Conservation (phyloP, 2,797 vertebrate species). For the Poecilia picta region DNA sequence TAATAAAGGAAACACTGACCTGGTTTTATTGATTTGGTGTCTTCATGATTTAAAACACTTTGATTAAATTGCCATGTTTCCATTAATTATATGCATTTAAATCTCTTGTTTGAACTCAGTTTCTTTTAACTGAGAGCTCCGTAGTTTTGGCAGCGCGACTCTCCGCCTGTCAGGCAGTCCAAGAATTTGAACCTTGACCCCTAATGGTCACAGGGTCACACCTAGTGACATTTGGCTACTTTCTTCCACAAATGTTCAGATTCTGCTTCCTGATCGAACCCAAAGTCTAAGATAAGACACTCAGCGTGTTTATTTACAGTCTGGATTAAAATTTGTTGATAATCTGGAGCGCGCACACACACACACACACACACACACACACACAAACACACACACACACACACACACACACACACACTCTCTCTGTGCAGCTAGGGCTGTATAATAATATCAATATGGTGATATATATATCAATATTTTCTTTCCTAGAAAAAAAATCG, state of each 20-base stretch:
- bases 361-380: conserved; percentile 18
- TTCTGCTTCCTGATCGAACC: conserved; percentile 4
- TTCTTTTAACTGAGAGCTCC: neutral
- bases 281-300: neutral
- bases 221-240: conserved; percentile 55
- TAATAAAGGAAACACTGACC: no score
- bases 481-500: no score
- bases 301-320: neutral
- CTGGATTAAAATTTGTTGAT: neutral
- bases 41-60: no score
- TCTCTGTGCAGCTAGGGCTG: no score
- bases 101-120: no score
- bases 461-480: no score
- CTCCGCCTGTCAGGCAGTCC: conserved; percentile 30
- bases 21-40: no score
- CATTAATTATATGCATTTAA: no score
- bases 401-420: no score
- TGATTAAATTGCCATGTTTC: no score
- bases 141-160: conserved; percentile 8
- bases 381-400: no score
- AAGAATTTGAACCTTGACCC: conserved; percentile 63
- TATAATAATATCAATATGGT: no score
- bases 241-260: conserved; percentile 51
- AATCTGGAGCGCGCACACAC: conserved; percentile 18
- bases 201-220: conserved; percentile 49